phyloP scores from a whole-genome alignment of 2,113 vertebrate species.

The Puffinus mauretanicus region DNA sequence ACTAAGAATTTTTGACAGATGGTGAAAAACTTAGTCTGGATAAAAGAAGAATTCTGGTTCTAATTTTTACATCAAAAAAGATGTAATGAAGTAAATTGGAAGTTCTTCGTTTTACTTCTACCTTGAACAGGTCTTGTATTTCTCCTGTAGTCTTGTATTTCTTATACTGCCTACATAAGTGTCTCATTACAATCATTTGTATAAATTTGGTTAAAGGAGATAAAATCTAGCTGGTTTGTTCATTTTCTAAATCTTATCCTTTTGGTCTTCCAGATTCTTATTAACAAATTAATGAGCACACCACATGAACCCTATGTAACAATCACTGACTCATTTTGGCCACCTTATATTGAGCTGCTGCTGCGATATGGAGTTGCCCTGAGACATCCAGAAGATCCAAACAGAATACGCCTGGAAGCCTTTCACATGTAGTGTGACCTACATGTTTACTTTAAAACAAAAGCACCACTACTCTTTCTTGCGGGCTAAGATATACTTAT shows the following conservation, averaged over 20 bases:
- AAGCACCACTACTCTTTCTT: neutral
- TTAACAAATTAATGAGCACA: constrained; percentile 76
- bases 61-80: neutral
- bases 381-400: constrained; percentile 86
- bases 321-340: constrained; percentile 83
- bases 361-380: constrained; percentile 83
- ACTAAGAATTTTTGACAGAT: neutral
- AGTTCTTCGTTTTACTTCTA: neutral
- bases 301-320: constrained; percentile 90
- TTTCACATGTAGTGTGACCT: constrained; percentile 67
- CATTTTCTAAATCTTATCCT: neutral
- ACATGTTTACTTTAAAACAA: neutral
- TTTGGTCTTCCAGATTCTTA: constrained; percentile 79
- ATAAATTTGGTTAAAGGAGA: neutral
- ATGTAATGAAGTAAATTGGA: neutral
- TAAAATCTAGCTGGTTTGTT: neutral
- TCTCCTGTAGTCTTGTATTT: neutral
- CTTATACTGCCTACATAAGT: neutral
- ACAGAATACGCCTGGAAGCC: constrained; percentile 81
- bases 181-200: neutral
- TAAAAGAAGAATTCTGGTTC: neutral
- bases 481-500: fast-evolving
- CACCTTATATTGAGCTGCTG: constrained; percentile 90
- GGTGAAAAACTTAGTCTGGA: neutral
- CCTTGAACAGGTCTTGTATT: neutral